Conservation (phyloP, 2,113 vertebrate genomes). For the Phalacrocorax brasilianus region DNA sequence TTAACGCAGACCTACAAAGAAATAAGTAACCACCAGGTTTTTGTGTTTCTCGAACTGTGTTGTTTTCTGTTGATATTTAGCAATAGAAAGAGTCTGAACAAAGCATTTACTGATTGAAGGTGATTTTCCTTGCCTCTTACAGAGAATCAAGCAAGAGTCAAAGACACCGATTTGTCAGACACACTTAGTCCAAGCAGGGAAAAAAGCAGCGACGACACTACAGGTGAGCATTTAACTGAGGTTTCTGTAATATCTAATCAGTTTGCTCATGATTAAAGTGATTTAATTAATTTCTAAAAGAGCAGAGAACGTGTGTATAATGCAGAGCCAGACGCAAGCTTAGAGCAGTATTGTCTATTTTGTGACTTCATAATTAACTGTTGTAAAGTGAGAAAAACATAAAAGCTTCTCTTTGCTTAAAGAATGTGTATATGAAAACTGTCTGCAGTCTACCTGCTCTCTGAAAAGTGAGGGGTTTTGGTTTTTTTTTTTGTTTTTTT, state of each 20-base stretch:
- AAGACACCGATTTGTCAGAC: constrained; percentile 96
- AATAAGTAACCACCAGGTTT: constrained; percentile 18
- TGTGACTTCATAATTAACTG: not conserved
- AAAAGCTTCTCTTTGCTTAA: not conserved
- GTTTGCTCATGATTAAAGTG: not conserved
- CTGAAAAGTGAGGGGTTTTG: not conserved
- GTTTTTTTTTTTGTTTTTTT: not conserved
- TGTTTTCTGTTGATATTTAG: not conserved
- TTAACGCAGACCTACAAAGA: constrained; percentile 51
- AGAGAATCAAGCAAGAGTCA: constrained; percentile 91
- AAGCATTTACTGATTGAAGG: constrained; percentile 9
- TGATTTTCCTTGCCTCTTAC: constrained; percentile 48
- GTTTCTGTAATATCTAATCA: not conserved
- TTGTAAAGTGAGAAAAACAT: not conserved
- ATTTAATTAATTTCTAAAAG: not conserved
- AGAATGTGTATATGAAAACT: not conserved
- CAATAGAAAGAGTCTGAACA: not conserved
- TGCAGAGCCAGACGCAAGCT: not conserved
- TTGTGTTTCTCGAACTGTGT: not conserved
- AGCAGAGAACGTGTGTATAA: not conserved
- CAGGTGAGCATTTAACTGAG: constrained; percentile 76
- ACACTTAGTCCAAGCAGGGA: constrained; percentile 99
- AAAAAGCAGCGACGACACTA: constrained; percentile 96
- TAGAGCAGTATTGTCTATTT: not conserved
- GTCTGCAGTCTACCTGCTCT: not conserved